phyloP scores from a whole-genome alignment of 2,113 vertebrate genomes.

The Phalacrocorax carbo region DNA sequence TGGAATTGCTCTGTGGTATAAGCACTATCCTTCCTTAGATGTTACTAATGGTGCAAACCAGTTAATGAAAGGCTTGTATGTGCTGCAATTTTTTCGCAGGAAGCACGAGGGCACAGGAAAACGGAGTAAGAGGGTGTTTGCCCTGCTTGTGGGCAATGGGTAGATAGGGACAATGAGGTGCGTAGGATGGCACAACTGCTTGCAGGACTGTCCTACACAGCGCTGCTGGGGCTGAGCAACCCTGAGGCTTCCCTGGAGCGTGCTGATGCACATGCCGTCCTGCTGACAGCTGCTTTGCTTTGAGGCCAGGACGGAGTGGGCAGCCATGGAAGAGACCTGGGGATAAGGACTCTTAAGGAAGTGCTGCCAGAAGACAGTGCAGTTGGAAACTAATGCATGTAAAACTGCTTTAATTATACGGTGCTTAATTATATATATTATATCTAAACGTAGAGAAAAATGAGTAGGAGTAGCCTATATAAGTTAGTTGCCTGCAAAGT shows the following conservation, averaged over 20 bases:
- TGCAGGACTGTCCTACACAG: background rate
- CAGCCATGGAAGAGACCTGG: background rate
- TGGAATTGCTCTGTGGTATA: background rate
- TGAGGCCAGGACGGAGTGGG: background rate
- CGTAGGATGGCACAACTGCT: background rate
- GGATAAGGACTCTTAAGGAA: background rate
- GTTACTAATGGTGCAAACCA: background rate
- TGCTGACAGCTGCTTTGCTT: background rate
- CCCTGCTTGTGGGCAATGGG: background rate
- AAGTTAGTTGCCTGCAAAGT: slow-evolving; percentile 50
- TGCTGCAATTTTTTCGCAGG: background rate
- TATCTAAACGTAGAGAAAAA: slow-evolving; percentile 23
- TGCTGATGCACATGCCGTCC: background rate
- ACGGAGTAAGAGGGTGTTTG: background rate
- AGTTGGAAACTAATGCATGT: background rate
- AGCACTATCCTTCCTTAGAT: background rate
- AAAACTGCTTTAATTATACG: slow-evolving; percentile 24
- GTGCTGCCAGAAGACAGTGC: background rate
- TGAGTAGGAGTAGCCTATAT: slow-evolving; percentile 58
- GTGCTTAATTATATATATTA: slow-evolving; percentile 19
- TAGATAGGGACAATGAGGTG: background rate
- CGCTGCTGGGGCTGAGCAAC: rapidly evolving
- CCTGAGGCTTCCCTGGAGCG: background rate
- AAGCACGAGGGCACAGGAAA: rapidly evolving
- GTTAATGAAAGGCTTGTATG: background rate